Base-by-base conservation (phyloP, 2,797 vertebrate genomes). In the Apodemus agrarius region DNA sequence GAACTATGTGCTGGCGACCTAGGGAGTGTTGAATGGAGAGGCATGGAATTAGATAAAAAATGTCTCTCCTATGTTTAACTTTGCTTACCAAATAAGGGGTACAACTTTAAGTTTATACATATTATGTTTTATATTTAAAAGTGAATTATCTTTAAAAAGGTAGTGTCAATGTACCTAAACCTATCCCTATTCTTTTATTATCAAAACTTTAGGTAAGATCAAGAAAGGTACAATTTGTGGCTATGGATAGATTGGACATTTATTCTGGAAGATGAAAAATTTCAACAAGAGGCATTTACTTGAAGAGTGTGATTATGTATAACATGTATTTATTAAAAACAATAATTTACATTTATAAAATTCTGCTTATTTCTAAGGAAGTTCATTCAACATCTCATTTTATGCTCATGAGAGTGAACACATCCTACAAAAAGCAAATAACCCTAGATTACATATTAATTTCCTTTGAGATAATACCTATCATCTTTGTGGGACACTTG, bases 61-160 rank as follows among this genome's bases (percentile, higher is more conserved):
- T 52, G 49, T 19, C 75, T 92, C 87, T 79, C 65, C 13, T 82
- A 12, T 40, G 46, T 65, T 65, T 89, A 74, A 37, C 31, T 37
- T 26, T 83, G 65, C 65, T 72, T 5, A 63, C 61, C 88, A 90
- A 93, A 78, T 81, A 94, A 86, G 89, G 61, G 10, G 59, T 52
- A 83, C 40, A 46, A 76, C 37, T 82, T 91, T 86, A 52, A 34
- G 63, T 85, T 83, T 69, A 52, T n/a, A 52, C 31, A 86, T 26
- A 69, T 16, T 54, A 29, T 37, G 22, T 54, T 37, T 86, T 72
- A 72, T 63, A 91, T 93, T 94, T 72, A 67, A 57, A 91, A 67
- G 29, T 90, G 16, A 3, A 91, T 76, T 79, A 75, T 29, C 43
- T 97, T 92, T 85, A 63, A 74, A 97, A 93, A 67, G 31, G 54